Percentiles rank a stretch among this genome's conserved stretches.
Conservation (phyloP, 1,140 invertebrate genomes). For the Trinorchestia longiramus region DNA sequence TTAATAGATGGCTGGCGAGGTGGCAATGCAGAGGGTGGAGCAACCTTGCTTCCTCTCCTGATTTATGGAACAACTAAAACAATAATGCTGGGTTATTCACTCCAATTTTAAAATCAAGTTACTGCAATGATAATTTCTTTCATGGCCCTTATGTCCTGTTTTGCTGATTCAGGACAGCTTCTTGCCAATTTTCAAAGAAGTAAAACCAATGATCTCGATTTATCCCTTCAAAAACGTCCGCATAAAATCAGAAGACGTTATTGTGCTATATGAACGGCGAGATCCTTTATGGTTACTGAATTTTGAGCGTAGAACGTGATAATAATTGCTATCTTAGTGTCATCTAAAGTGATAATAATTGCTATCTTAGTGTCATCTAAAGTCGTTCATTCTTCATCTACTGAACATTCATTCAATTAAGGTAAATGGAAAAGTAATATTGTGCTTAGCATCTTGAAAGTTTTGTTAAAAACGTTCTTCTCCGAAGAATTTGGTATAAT, state of each 20-base stretch:
- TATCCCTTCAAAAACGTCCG: background rate
- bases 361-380: background rate
- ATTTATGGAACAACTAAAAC: background rate
- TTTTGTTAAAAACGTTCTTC: background rate
- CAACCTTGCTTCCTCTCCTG: background rate
- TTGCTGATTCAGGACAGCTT: background rate
- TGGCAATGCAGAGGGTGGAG: slow-evolving; percentile 34
- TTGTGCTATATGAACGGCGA: background rate
- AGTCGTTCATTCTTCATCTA: no score
- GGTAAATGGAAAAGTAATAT: background rate
- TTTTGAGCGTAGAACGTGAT: background rate
- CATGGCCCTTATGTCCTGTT: background rate
- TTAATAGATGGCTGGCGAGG: slow-evolving; percentile 44
- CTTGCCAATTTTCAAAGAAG: background rate
- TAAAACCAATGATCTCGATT: background rate
- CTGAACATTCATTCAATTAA: no score
- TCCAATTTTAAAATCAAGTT: background rate
- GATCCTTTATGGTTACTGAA: background rate
- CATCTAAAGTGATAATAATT: background rate
- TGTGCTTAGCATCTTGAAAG: background rate
- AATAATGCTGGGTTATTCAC: background rate
- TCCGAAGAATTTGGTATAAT: background rate
- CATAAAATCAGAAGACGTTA: background rate
- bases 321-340: background rate
- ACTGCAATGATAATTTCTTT: background rate